Evolutionary conservation across 2,797 vertebrate species (phyloP).

Genomic region (Lepilemur septentrionalis): DNA sequence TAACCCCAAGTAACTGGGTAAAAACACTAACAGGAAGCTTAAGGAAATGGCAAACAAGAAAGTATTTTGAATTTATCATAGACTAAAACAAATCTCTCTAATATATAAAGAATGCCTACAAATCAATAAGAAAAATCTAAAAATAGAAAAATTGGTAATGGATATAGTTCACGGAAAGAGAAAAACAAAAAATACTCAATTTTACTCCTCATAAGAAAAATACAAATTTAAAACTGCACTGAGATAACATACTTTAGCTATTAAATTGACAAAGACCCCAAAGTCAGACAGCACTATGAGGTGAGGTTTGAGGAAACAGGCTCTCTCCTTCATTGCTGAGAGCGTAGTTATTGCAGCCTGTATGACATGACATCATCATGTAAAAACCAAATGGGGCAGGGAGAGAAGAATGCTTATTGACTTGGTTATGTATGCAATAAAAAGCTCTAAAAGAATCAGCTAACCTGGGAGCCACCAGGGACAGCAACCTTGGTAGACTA

Average conservation of each 20-base stretch:
- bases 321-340: not conserved
- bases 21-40: not conserved
- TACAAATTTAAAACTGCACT: not conserved
- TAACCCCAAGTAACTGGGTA: not conserved
- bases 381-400: not conserved
- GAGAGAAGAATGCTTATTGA: not conserved
- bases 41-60: not conserved
- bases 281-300: not conserved
- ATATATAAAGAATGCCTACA: not conserved
- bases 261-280: not conserved
- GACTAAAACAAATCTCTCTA: not conserved
- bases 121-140: not conserved
- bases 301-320: not conserved
- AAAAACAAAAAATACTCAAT: not conserved
- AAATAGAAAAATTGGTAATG: not conserved
- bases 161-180: not conserved
- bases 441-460: not conserved
- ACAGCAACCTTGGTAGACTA: rapidly evolving
- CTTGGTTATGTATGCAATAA: not conserved
- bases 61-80: not conserved
- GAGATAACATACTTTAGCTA: not conserved
- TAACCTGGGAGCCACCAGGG: not conserved
- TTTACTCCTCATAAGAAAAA: not conserved
- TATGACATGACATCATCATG: rapidly evolving
- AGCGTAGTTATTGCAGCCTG: not conserved